Evolutionary conservation across 2,113 vertebrate species (phyloP).

Genomic region (Forbesichthys agassizii): DNA sequence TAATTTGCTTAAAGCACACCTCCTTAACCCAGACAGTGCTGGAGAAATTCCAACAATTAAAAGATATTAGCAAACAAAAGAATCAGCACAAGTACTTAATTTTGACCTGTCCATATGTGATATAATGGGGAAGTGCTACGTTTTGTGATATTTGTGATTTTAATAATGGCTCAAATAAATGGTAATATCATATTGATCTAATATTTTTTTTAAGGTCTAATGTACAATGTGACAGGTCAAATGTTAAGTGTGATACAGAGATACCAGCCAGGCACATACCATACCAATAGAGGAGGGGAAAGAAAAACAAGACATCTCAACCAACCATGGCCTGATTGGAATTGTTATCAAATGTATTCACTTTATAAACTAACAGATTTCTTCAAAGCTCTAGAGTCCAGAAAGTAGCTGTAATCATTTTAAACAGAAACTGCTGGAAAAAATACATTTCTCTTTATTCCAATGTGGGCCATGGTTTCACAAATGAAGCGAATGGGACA

Average conservation of each 20-base stretch:
- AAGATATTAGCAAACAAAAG: constrained; percentile 25
- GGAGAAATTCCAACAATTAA: constrained; percentile 46
- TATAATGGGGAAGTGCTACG: constrained; percentile 18
- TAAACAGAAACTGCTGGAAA: not conserved
- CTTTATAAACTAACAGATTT: constrained; percentile 38
- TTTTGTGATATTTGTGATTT: constrained; percentile 20
- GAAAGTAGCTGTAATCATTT: constrained; percentile 16
- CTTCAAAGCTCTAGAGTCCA: constrained; percentile 13
- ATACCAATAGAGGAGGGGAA: constrained; percentile 19
- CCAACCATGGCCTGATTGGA: constrained; percentile 36
- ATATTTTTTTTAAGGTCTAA: constrained; percentile 23
- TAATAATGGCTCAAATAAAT: constrained; percentile 4
- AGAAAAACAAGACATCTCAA: constrained; percentile 11
- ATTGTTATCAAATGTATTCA: constrained; percentile 45
- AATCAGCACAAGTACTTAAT: constrained; percentile 32
- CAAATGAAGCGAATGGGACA: constrained; percentile 51
- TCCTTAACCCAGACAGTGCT: constrained; percentile 14
- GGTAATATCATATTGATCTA: constrained; percentile 11
- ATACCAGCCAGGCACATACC: constrained; percentile 23
- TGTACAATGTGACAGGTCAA: constrained; percentile 49
- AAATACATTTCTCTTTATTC: constrained; percentile 46
- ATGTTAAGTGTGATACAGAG: constrained; percentile 39
- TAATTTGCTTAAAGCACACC: constrained; percentile 10
- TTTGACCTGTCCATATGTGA: constrained; percentile 52
- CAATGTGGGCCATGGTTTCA: constrained; percentile 47